Evolutionary conservation across 2,797 vertebrate genomes (phyloP).

Genomic region (Coregonus suidteri): DNA sequence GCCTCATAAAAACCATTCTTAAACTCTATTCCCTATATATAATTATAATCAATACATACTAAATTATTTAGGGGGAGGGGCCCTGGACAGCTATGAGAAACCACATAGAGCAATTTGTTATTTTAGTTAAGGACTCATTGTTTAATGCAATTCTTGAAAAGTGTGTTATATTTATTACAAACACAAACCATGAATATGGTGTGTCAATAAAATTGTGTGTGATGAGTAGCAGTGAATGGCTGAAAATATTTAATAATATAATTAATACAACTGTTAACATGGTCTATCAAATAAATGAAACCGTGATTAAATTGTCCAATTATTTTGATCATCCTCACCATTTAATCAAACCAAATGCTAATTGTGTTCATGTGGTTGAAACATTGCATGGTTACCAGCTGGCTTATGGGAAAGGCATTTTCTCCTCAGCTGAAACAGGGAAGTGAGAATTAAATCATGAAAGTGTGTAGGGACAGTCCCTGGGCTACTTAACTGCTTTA

Average conservation of each 20-base stretch:
- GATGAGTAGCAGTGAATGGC: neutral
- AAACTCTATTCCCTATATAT: too few species aligned
- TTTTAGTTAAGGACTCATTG: too few species aligned
- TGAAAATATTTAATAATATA: too few species aligned
- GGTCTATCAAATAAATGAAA: neutral
- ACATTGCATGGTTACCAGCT: neutral
- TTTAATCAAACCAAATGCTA: neutral
- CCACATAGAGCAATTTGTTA: too few species aligned
- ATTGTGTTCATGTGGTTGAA: neutral
- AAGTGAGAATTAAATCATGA: too few species aligned
- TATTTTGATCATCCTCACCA: neutral
- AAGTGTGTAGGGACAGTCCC: neutral
- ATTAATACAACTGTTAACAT: neutral
- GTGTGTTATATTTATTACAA: neutral
- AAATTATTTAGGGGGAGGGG: too few species aligned
- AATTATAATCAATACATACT: too few species aligned
- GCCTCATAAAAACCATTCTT: too few species aligned
- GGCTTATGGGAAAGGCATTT: neutral
- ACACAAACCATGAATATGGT: neutral
- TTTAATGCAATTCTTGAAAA: too few species aligned
- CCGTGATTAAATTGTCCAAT: neutral
- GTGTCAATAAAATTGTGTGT: neutral
- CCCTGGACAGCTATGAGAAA: too few species aligned
- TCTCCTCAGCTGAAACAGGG: neutral
- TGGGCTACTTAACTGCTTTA: too few species aligned